Percentiles rank a stretch among this genome's conserved stretches.
phyloP scores from a whole-genome alignment of 92 coral and sea anemone species.

The Desmophyllum pertusum region DNA sequence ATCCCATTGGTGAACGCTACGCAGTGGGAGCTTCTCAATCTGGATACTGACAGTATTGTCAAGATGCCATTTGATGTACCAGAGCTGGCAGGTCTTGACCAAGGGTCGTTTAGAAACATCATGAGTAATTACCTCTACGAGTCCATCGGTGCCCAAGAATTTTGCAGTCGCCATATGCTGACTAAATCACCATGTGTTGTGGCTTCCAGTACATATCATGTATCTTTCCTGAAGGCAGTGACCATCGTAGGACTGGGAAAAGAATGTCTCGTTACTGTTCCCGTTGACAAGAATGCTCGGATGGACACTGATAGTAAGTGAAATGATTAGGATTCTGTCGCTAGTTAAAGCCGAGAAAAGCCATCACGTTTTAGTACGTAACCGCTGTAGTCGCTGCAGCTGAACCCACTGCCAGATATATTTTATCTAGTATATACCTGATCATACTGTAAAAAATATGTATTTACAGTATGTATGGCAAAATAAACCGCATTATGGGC shows the following conservation, averaged over 20 bases:
- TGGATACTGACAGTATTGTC: conserved; percentile 71
- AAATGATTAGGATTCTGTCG: background rate
- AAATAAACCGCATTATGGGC: no score
- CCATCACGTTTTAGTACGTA: background rate
- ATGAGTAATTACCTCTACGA: conserved; percentile 64
- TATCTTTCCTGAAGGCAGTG: conserved; percentile 74
- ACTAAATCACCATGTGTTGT: conserved; percentile 67
- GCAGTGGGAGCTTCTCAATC: conserved; percentile 83
- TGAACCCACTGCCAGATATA: no score
- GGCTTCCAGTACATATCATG: conserved; percentile 75
- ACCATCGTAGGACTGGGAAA: conserved; percentile 87
- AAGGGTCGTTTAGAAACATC: conserved; percentile 28
- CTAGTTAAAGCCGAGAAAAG: background rate
- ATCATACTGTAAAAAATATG: no score
- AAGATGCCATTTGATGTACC: conserved; percentile 56
- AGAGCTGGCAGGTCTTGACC: background rate
- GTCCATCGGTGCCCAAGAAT: conserved; percentile 62
- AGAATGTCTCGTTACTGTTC: conserved; percentile 57
- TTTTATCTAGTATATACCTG: no score
- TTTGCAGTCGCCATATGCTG: conserved; percentile 59
- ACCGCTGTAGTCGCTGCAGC: no score
- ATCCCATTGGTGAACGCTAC: conserved; percentile 58
- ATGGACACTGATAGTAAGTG: conserved; percentile 57
- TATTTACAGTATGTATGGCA: no score
- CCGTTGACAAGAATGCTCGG: conserved; percentile 70